Percentiles rank a stretch among this genome's conserved stretches.
Evolutionary conservation across 1,140 invertebrate genomes (phyloP).

Genomic region (Latrodectus geometricus): DNA sequence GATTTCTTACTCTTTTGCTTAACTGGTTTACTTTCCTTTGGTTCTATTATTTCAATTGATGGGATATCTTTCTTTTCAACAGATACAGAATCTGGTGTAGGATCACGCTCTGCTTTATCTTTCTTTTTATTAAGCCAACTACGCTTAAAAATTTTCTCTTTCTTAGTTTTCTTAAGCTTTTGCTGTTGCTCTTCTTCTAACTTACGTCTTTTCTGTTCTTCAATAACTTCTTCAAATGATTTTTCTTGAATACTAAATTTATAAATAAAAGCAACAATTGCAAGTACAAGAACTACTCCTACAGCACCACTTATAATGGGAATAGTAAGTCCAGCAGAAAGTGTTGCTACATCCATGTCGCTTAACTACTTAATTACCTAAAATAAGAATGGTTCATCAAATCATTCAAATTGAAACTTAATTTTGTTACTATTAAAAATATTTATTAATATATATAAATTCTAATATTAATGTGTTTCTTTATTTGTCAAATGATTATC

Average conservation of each 20-base stretch:
- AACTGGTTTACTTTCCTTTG: constrained; percentile 32
- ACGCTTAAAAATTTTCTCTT: constrained; percentile 55
- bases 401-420: no score
- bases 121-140: constrained; percentile 49
- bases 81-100: neutral
- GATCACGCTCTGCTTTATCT: constrained; percentile 22
- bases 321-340: constrained; percentile 1
- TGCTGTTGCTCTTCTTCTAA: constrained; percentile 35
- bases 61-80: constrained; percentile 23
- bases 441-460: no score
- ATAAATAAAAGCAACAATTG: constrained; percentile 37
- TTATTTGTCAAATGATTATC: no score
- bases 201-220: constrained; percentile 55
- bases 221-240: constrained; percentile 56
- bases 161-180: constrained; percentile 44
- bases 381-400: neutral
- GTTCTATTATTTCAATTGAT: constrained; percentile 41
- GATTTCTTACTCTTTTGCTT: constrained; percentile 42
- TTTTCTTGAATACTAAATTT: constrained; percentile 47
- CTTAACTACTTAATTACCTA: neutral
- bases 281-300: neutral
- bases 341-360: constrained; percentile 7
- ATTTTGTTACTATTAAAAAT: no score
- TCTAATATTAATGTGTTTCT: no score
- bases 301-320: neutral